These are phyloP conservation scores for Pseudocheirus occidentalis DNA, from an alignment of 2,797 vertebrate species.

Conservation along the genomic window DNA sequence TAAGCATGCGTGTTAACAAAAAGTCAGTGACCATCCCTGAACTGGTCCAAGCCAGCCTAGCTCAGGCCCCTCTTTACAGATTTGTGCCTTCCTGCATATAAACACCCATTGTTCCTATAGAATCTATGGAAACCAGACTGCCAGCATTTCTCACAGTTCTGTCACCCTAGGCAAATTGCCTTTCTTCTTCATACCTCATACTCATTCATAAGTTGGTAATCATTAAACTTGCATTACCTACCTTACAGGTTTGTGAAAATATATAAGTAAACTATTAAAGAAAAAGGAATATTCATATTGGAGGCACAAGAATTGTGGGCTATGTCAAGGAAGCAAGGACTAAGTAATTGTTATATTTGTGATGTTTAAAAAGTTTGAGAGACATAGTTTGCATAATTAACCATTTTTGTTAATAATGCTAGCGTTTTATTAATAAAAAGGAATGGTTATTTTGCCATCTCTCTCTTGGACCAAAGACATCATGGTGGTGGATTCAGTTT, in stretches of 20 bases:
- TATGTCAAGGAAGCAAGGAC: slow-evolving; percentile 8
- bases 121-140: too few species aligned
- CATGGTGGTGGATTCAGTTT: background rate
- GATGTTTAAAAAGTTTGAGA: background rate
- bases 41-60: too few species aligned
- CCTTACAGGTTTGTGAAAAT: background rate
- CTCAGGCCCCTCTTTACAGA: too few species aligned
- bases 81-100: too few species aligned
- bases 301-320: slow-evolving; percentile 12
- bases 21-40: too few species aligned
- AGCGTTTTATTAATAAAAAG: background rate
- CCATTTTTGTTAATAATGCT: slow-evolving; percentile 18
- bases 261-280: background rate
- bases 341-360: background rate
- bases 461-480: background rate
- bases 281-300: slow-evolving; percentile 30
- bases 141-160: too few species aligned
- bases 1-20: too few species aligned
- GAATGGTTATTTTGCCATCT: background rate
- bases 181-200: background rate
- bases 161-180: background rate
- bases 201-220: background rate
- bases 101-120: too few species aligned
- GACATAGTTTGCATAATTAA: background rate
- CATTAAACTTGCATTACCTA: background rate